These are phyloP conservation scores for Amphipyra tragopoginis DNA, from an alignment of 2,888 invertebrate genomes.

Conservation along the genomic window DNA sequence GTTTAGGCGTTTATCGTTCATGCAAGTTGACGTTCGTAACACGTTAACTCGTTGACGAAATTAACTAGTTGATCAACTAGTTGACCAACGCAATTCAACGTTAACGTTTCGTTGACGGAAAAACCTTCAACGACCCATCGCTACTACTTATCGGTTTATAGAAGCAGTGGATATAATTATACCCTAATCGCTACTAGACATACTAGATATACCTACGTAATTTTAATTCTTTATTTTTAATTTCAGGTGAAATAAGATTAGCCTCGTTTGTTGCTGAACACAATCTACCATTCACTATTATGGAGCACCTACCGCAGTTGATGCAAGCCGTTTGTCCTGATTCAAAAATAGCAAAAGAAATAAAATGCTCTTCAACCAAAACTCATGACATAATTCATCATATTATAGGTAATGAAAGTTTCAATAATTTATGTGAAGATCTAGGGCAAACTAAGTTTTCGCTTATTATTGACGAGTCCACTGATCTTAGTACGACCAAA, in stretches of 20 bases:
- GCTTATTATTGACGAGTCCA: conserved; percentile 25
- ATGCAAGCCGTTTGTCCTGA: conserved; percentile 32
- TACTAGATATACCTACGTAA: background rate
- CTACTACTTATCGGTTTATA: background rate
- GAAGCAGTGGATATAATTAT: background rate
- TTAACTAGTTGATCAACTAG: too few relatives aligned
- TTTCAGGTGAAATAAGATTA: conserved; percentile 11
- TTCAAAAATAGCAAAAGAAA: conserved; percentile 33
- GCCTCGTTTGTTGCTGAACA: conserved; percentile 35
- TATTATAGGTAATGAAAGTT: conserved; percentile 34
- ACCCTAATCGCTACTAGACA: conserved; percentile 4
- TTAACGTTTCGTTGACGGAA: too few relatives aligned
- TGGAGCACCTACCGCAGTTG: conserved; percentile 37
- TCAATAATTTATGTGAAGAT: conserved; percentile 31
- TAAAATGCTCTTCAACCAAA: conserved; percentile 31
- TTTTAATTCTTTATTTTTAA: too few relatives aligned
- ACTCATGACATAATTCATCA: conserved; percentile 21
- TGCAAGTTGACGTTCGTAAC: too few relatives aligned
- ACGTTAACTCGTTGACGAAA: too few relatives aligned
- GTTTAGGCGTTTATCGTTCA: too few relatives aligned
- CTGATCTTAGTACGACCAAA: conserved; percentile 20
- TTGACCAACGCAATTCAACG: too few relatives aligned
- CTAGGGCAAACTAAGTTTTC: conserved; percentile 15
- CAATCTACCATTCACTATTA: conserved; percentile 36
- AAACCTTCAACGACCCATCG: too few relatives aligned